Evolutionary conservation across 2,888 invertebrate species (phyloP).

Genomic region (Priocnemis perturbator): DNA sequence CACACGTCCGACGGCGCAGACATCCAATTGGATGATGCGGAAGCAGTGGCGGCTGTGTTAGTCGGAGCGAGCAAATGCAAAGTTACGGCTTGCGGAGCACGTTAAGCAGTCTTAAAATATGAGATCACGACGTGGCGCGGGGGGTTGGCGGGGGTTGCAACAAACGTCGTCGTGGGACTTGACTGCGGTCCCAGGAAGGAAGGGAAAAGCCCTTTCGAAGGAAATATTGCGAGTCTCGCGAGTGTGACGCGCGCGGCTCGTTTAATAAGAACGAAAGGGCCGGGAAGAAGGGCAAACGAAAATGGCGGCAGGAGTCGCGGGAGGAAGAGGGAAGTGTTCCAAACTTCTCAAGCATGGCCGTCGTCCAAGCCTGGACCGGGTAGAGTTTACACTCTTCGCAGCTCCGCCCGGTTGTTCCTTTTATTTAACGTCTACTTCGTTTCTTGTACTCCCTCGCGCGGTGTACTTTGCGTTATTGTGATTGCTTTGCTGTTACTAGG

Average conservation of each 20-base stretch:
- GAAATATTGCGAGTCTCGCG: not conserved
- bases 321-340: too few relatives aligned
- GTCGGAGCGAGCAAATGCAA: slow-evolving; percentile 47
- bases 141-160: slow-evolving; percentile 19
- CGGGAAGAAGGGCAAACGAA: slow-evolving; percentile 64
- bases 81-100: slow-evolving; percentile 55
- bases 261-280: slow-evolving; percentile 68
- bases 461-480: too few relatives aligned
- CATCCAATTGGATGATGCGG: not conserved
- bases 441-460: too few relatives aligned
- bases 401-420: too few relatives aligned
- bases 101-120: slow-evolving; percentile 57
- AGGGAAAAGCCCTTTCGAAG: not conserved
- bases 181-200: too few relatives aligned
- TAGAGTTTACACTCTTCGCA: too few relatives aligned
- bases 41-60: slow-evolving; percentile 28
- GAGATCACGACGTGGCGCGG: slow-evolving; percentile 42
- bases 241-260: slow-evolving; percentile 56
- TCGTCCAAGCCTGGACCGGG: too few relatives aligned
- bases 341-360: too few relatives aligned
- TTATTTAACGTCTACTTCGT: too few relatives aligned
- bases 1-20: too few relatives aligned
- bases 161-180: too few relatives aligned
- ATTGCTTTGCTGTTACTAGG: too few relatives aligned
- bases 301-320: not conserved